Base-by-base conservation (phyloP, 1,140 invertebrate genomes). In the Caenorhabditis elegans region DNA sequence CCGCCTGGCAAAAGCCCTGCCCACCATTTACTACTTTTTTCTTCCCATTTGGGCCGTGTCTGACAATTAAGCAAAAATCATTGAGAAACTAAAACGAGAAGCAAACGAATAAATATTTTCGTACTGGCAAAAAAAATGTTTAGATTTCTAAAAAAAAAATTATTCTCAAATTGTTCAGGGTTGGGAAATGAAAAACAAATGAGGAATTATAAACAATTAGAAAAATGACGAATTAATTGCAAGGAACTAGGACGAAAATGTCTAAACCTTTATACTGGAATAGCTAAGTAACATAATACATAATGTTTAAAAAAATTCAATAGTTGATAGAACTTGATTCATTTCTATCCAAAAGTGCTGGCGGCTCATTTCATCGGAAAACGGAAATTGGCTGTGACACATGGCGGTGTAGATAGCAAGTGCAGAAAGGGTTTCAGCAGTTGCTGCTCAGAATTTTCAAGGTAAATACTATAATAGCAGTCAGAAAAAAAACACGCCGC, bases 341-440 rank as follows among this genome's bases (percentile, higher is more conserved):
- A 15, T 39, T 39, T 70, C 60, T 39, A 31, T 70, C n/a, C n/a
- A 13, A 70, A 70, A 43, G 60, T 70, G 60, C 34, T 26, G 6
- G 19, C 60, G 34, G 6, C n/a, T 43, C 60, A 43, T 36, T 43
- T 43, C 39, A 43, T 43, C 39, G 17, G 11, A 5, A 70, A 70
- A 70, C 31, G 60, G 60, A 70, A 70, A 70, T 70, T 70, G 60
- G 60, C 60, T 70, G 60, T 70, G 60, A 70, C 60, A 70, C 60
- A 17, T 34, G 13, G 43, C n/a, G 24, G 24, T 10, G 17, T 17
- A 5, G 60, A 28, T 70, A 13, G 3, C n/a, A 4, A 43, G n/a
- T 6, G 60, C 60, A 39, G 22, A 34, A 34, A n/a, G 53, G 17
- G 6, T 34, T 60, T 26, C 19, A 26, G 22, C 26, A 17, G 46